A percentile compares a stretch with the other conserved stretches of the same genome.
These are phyloP conservation scores for Gavia stellata DNA, from an alignment of 2,113 vertebrate species.

Conservation along the genomic window DNA sequence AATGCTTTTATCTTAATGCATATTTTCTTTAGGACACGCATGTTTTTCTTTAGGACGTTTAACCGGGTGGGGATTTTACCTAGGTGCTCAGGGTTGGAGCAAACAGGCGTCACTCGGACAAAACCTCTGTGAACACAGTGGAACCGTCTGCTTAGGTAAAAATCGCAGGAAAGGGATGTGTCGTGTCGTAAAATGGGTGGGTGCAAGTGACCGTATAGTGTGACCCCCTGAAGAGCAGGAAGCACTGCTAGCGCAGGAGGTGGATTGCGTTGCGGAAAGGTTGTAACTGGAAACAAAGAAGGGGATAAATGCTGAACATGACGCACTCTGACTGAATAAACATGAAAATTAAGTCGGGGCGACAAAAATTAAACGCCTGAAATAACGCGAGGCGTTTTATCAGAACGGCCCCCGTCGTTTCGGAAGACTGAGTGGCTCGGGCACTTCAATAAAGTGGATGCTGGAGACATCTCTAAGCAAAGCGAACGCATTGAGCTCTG, in stretches of 20 bases:
- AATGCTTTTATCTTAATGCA: conserved; percentile 16
- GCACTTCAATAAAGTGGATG: not conserved
- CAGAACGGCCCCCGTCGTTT: not conserved
- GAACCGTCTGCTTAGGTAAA: not conserved
- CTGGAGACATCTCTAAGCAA: conserved; percentile 7
- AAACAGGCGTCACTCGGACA: not conserved
- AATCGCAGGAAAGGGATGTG: conserved; percentile 44
- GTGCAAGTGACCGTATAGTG: not conserved
- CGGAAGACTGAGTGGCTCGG: not conserved
- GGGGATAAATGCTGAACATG: not conserved
- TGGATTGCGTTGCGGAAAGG: not conserved
- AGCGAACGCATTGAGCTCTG: not conserved
- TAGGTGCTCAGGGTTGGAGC: not conserved
- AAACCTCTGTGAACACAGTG: not conserved
- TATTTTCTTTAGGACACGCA: not conserved
- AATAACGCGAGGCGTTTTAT: not conserved
- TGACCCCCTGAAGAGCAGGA: conserved; percentile 13
- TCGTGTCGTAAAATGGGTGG: not conserved
- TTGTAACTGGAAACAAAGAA: not conserved
- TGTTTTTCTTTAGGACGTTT: not conserved
- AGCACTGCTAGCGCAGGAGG: not conserved
- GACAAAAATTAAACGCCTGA: not conserved
- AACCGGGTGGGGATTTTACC: not conserved
- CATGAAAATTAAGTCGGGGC: not conserved
- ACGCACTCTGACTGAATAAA: not conserved